These are phyloP conservation scores for Petrocephalus sullivani DNA, from an alignment of 2,797 vertebrate genomes.

Conservation along the genomic window DNA sequence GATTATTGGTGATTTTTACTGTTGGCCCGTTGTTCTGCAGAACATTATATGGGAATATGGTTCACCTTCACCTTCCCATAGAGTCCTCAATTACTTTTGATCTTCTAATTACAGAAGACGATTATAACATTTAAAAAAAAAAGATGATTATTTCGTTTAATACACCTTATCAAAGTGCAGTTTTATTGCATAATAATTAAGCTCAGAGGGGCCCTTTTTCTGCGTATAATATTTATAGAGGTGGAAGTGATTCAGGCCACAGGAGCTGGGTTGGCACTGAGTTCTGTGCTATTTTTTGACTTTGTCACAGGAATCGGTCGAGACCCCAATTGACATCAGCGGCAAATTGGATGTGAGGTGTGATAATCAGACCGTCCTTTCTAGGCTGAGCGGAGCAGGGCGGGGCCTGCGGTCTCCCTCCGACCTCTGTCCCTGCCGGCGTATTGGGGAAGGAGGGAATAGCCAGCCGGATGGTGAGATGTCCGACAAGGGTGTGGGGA, in stretches of 20 bases:
- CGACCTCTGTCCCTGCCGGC: background rate
- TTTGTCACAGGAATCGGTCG: slow-evolving; percentile 66
- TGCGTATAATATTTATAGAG: slow-evolving; percentile 35
- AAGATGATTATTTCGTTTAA: slow-evolving; percentile 70
- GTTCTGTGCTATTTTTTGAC: slow-evolving; percentile 58
- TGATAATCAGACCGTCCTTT: slow-evolving; percentile 58
- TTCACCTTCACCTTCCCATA: slow-evolving; percentile 72
- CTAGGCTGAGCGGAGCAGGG: slow-evolving; percentile 21
- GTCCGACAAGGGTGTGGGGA: background rate
- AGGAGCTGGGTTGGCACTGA: slow-evolving; percentile 41
- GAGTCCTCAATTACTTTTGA: slow-evolving; percentile 65
- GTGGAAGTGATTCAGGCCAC: slow-evolving; percentile 35
- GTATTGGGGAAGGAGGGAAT: background rate
- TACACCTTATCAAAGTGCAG: slow-evolving; percentile 65
- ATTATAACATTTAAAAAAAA: slow-evolving; percentile 69
- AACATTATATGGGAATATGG: slow-evolving; percentile 62
- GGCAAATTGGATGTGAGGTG: slow-evolving; percentile 55
- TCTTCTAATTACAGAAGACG: slow-evolving; percentile 75
- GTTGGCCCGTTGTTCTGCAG: slow-evolving; percentile 57
- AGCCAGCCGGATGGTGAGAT: background rate
- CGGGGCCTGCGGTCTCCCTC: background rate
- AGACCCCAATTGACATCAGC: slow-evolving; percentile 49
- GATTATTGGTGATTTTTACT: slow-evolving; percentile 57
- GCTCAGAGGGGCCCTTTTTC: slow-evolving; percentile 71
- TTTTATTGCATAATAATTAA: slow-evolving; percentile 71